A percentile compares a stretch with the other conserved stretches of the same genome.
Evolutionary conservation across 2,113 vertebrate species (phyloP).

Genomic region (Poicephalus gulielmi): DNA sequence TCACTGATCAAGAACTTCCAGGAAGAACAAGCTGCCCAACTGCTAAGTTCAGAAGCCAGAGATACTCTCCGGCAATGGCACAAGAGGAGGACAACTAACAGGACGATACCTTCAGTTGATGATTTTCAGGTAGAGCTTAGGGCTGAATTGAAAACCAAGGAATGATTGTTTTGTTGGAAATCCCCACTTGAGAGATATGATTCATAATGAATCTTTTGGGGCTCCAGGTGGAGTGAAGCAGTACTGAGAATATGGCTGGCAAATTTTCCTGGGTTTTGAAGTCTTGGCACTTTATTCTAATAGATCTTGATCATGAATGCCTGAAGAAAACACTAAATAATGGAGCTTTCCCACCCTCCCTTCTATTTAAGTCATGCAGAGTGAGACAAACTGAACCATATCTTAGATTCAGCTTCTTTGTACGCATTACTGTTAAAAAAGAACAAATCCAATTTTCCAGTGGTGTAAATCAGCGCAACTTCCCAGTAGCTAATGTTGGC

Average conservation of each 20-base stretch:
- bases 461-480: background rate
- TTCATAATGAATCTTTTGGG: background rate
- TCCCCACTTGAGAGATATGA: background rate
- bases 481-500: background rate
- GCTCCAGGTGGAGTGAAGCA: background rate
- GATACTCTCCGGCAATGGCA: constrained; percentile 96
- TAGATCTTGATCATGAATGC: background rate
- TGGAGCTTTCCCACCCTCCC: background rate
- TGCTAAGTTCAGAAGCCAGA: constrained; percentile 90
- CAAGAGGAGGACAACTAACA: constrained; percentile 88
- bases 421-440: background rate
- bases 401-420: background rate
- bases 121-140: constrained; percentile 88
- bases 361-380: background rate
- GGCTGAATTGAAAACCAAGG: background rate
- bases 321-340: background rate
- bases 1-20: constrained; percentile 96
- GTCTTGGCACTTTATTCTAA: background rate
- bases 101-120: constrained; percentile 86
- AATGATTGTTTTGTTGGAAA: background rate
- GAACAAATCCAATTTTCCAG: background rate
- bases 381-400: background rate
- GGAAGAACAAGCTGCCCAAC: constrained; percentile 91
- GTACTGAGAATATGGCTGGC: background rate
- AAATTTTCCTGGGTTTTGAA: background rate